Evolutionary conservation across 2,888 invertebrate genomes (phyloP).

Genomic region (Alsophila aescularia): DNA sequence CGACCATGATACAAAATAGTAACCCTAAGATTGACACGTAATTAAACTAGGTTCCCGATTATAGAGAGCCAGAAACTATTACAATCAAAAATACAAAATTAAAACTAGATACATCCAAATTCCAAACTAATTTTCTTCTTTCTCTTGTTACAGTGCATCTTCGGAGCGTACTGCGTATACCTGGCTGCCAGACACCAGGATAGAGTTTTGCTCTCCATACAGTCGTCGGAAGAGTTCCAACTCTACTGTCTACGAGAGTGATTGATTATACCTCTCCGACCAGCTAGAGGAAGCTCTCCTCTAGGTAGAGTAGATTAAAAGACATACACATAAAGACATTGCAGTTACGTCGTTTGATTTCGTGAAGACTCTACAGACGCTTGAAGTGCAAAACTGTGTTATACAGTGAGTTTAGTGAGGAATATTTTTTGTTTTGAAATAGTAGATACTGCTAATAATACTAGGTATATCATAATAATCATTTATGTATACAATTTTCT

Average conservation of each 20-base stretch:
- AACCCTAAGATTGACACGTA: too few relatives aligned
- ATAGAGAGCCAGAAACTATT: too few relatives aligned
- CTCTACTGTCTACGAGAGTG: slow-evolving; percentile 80
- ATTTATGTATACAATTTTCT: slow-evolving; percentile 1
- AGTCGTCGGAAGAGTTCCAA: slow-evolving; percentile 75
- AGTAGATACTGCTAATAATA: slow-evolving; percentile 4
- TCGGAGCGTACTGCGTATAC: slow-evolving; percentile 83
- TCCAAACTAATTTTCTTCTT: not conserved
- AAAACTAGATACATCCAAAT: not conserved
- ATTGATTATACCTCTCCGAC: slow-evolving; percentile 78
- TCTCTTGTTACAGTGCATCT: slow-evolving; percentile 74
- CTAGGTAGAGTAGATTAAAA: too few relatives aligned
- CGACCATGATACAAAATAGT: too few relatives aligned
- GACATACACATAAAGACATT: slow-evolving; percentile 28
- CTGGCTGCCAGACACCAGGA: slow-evolving; percentile 80
- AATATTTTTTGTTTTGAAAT: slow-evolving; percentile 6
- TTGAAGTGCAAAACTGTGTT: slow-evolving; percentile 1
- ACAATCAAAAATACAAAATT: too few relatives aligned
- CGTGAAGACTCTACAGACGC: not conserved
- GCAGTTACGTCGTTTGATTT: not conserved
- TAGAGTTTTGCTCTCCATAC: slow-evolving; percentile 76
- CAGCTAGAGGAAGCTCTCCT: slow-evolving; percentile 77
- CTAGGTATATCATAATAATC: slow-evolving; percentile 16
- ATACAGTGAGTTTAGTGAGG: not conserved
- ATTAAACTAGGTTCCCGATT: too few relatives aligned